phyloP scores from a whole-genome alignment of 2,113 vertebrate genomes.

The Hippocampus abdominalis region DNA sequence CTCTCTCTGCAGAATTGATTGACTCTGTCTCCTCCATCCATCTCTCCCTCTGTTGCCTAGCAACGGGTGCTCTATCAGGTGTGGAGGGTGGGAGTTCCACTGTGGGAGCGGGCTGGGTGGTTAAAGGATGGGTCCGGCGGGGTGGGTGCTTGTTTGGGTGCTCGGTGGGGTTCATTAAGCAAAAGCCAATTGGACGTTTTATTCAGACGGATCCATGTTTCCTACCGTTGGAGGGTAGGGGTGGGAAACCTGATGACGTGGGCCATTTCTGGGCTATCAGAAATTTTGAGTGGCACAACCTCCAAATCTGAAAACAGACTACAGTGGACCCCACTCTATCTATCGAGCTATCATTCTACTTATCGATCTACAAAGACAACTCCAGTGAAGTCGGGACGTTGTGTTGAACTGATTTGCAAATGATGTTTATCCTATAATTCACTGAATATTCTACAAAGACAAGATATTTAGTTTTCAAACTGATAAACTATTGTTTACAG shows the following conservation, averaged over 20 bases:
- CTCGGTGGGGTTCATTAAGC: slow-evolving; percentile 29
- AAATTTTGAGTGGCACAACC: not conserved
- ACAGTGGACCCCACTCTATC: not conserved
- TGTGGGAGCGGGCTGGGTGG: slow-evolving; percentile 37
- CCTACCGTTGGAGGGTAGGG: not conserved
- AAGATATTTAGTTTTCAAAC: no score
- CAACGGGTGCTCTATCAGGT: slow-evolving; percentile 78
- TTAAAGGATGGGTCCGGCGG: slow-evolving; percentile 32
- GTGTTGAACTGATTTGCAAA: no score
- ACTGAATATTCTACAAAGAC: no score
- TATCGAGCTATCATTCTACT: no score
- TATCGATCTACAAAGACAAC: no score
- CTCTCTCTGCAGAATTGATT: slow-evolving; percentile 78
- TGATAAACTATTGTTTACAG: no score
- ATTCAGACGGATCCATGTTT: slow-evolving; percentile 54
- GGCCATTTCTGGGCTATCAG: not conserved
- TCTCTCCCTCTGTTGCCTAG: slow-evolving; percentile 80
- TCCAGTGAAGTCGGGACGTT: no score
- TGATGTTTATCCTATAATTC: no score
- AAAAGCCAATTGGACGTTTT: slow-evolving; percentile 61
- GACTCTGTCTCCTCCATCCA: slow-evolving; percentile 79
- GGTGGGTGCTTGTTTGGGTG: slow-evolving; percentile 26
- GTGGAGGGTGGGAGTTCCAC: slow-evolving; percentile 72
- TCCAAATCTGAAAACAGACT: not conserved
- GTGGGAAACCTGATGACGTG: not conserved